Evolutionary conservation across 2,888 invertebrate species (phyloP), one percentile per base, ranked within the genome.

Genomic region (Epinotia nisella): DNA sequence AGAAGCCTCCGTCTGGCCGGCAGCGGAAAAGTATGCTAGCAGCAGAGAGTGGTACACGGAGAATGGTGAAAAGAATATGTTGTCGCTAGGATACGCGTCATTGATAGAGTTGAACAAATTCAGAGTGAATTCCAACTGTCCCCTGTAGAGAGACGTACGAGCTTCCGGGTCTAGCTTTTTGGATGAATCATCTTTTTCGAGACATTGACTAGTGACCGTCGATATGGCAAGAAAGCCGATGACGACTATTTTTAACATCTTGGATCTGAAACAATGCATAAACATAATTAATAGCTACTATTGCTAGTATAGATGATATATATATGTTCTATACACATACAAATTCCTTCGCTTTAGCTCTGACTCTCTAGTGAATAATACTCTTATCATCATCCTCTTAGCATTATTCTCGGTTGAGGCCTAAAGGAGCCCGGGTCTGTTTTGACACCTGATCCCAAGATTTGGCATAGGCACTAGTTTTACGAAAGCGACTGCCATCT

Each of bases 1-100:
- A 11, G 95, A 90, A 5, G 86, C 82, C 84, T 97, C 97, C 0
- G 98, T 97, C 66, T 95, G 94, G 15, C 95, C 95, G 0, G 95
- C 95, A 1, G 97, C 92, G 0, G 97, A 95, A 82, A 97, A 97
- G 84, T 97, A 98, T 0, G 97, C 96, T 75, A 98, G 90, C 64
- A 96, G 86, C 45, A 98, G 84, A 0, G 97, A 96, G 79, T 97
- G 96, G 83, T 97, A 96, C 15, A 98, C 96, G 78, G 97, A 98
- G 90, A 97, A 96, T 0, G 98, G 98, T 7, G 98, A 98, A 88
- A 97, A 97, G 94, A 98, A 97, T 55, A 98, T 90, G 86, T 98
- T 98, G 78, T 96, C 96, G 56, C 95, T 92, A 0, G 96, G 95
- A 76, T 95, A 95, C 19, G 95, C 94, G 70, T 94, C 89, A 77